Conservation (phyloP, 2,113 vertebrate species). For the mouse (Mus musculus) region DNA sequence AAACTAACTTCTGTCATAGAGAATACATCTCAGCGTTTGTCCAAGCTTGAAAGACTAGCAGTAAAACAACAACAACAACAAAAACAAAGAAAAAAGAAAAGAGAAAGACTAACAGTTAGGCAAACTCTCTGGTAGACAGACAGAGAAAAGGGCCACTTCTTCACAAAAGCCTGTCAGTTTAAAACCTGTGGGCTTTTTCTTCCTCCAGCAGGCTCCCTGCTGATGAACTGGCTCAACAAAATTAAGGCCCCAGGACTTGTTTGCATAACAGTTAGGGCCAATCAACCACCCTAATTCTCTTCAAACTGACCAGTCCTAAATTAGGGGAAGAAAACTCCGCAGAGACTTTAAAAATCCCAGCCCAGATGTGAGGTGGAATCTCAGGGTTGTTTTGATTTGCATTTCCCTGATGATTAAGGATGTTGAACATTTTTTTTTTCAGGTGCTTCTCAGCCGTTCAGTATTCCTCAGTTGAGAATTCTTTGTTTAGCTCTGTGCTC, state of each 20-base stretch:
- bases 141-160: not conserved
- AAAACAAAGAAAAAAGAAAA: too few species aligned
- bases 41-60: constrained; percentile 87
- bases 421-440: too few species aligned
- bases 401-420: too few species aligned
- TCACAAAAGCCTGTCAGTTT: not conserved
- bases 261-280: not conserved
- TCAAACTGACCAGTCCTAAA: not conserved
- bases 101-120: constrained; percentile 69
- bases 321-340: not conserved
- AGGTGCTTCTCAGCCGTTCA: too few species aligned
- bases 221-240: not conserved
- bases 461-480: too few species aligned
- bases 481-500: too few species aligned
- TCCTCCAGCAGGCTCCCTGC: not conserved
- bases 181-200: not conserved
- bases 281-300: not conserved
- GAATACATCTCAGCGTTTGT: constrained; percentile 92
- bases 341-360: not conserved
- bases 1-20: constrained; percentile 95
- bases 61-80: too few species aligned
- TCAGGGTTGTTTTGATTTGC: too few species aligned
- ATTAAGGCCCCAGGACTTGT: not conserved
- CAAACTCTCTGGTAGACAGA: not conserved
- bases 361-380: too few species aligned